phyloP scores from a whole-genome alignment of 2,888 invertebrate genomes.

The Spodoptera exigua region DNA sequence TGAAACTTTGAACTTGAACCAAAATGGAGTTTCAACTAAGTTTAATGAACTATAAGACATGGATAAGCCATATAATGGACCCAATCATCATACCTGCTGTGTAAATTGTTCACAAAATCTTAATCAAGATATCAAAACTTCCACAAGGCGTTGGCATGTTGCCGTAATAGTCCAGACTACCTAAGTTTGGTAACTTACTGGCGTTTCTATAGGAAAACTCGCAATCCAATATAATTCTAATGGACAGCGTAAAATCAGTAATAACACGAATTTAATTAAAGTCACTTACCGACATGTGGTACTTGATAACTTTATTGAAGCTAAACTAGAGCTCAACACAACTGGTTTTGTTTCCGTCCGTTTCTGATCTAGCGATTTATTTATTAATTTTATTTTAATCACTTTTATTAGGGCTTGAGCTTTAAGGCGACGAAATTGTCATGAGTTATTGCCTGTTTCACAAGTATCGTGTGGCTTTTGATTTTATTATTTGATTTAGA shows the following conservation, averaged over 20 bases:
- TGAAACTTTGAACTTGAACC: no score
- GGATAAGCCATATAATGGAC: no score
- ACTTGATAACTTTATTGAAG: constrained; percentile 53
- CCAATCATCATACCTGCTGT: no score
- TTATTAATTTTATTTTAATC: constrained; percentile 42
- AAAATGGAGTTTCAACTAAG: no score
- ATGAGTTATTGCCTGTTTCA: constrained; percentile 12
- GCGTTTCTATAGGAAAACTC: constrained; percentile 29
- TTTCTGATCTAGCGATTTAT: constrained; percentile 33
- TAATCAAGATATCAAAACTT: constrained; percentile 11
- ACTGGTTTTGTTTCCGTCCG: constrained; percentile 56
- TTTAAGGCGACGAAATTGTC: constrained; percentile 17
- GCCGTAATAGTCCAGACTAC: constrained; percentile 21
- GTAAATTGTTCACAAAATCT: no score
- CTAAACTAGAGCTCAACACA: constrained; percentile 42
- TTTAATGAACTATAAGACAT: no score
- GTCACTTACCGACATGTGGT: constrained; percentile 48
- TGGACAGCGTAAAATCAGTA: constrained; percentile 55
- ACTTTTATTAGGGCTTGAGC: constrained; percentile 26
- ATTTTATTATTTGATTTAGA: no score
- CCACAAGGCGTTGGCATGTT: constrained; percentile 20
- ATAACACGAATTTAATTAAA: constrained; percentile 51
- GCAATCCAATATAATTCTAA: constrained; percentile 54
- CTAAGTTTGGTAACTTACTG: constrained; percentile 1
- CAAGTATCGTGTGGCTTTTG: no score